Evolutionary conservation across 2,113 vertebrate genomes (phyloP).

Genomic region (Calyptommatus sinebrachiatus): DNA sequence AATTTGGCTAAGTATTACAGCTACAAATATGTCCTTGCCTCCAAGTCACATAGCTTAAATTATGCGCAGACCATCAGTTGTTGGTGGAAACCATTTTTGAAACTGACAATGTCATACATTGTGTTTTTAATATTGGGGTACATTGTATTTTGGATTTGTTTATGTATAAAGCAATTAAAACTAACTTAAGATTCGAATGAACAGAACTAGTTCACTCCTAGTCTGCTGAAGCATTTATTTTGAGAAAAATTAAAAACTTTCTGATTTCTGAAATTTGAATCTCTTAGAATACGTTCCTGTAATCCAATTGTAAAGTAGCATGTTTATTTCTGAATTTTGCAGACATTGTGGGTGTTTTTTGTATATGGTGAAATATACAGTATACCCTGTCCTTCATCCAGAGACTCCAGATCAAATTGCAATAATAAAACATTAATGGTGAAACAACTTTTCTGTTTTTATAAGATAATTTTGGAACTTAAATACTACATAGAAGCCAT

Average conservation of each 20-base stretch:
- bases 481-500: no score
- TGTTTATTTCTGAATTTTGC: not conserved
- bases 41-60: not conserved
- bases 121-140: not conserved
- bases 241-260: not conserved
- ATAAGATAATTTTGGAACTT: no score
- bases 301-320: not conserved
- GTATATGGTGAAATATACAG: not conserved
- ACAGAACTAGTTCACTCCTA: not conserved
- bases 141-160: not conserved
- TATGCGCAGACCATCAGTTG: not conserved
- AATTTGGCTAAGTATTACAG: conserved; percentile 17
- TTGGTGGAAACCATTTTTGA: not conserved
- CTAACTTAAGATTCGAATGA: not conserved
- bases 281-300: not conserved
- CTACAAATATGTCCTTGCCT: not conserved
- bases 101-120: not conserved
- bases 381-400: no score
- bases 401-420: no score
- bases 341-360: not conserved
- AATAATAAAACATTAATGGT: no score
- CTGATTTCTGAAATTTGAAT: not conserved
- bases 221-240: not conserved
- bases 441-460: no score
- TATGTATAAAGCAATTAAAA: not conserved